Percentiles rank a stretch among this genome's conserved stretches.
These are phyloP conservation scores for Rhinoderma darwinii DNA, from an alignment of 2,113 vertebrate genomes.

Conservation along the genomic window DNA sequence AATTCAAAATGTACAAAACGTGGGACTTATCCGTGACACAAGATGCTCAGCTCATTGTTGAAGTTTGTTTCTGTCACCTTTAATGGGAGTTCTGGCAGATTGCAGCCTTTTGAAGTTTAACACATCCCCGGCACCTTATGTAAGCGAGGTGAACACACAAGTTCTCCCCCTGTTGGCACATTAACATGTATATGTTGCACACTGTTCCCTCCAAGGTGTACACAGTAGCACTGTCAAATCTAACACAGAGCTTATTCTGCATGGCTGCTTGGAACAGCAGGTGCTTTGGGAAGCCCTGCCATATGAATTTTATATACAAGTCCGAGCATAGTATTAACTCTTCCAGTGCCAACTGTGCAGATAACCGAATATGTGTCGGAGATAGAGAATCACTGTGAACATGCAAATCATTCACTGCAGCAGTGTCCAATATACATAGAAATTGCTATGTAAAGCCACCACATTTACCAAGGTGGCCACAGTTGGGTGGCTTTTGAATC, in stretches of 20 bases:
- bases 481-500: too few relatives aligned
- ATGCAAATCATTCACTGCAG: neutral
- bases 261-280: constrained; percentile 16
- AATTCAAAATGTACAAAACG: neutral
- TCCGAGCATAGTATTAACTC: neutral
- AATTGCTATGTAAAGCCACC: too few relatives aligned
- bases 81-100: constrained; percentile 14
- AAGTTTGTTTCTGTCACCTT: constrained; percentile 23
- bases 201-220: constrained; percentile 19
- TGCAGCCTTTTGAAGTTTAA: constrained; percentile 15
- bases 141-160: constrained; percentile 34
- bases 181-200: constrained; percentile 34
- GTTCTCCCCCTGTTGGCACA: constrained; percentile 35
- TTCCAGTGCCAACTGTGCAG: neutral
- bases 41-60: neutral
- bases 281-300: neutral
- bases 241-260: constrained; percentile 20
- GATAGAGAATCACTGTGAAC: neutral
- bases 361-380: neutral
- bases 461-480: too few relatives aligned
- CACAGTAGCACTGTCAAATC: constrained; percentile 6
- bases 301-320: constrained; percentile 1
- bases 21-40: neutral
- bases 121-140: constrained; percentile 19
- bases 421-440: neutral